Evolutionary conservation across 2,797 vertebrate genomes (phyloP).

Genomic region (Halcyon leucocephala): DNA sequence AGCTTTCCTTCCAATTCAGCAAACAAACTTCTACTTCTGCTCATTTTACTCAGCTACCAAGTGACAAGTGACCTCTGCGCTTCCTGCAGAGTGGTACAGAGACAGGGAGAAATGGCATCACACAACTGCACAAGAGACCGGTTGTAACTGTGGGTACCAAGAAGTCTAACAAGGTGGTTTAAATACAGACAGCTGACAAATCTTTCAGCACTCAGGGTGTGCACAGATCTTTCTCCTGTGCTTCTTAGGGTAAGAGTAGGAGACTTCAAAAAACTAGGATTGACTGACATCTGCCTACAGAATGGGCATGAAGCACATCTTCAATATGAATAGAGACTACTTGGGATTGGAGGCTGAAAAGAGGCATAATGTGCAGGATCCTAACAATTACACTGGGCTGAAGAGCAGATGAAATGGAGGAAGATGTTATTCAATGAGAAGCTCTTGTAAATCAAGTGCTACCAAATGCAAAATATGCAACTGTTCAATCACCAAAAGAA

Average conservation of each 20-base stretch:
- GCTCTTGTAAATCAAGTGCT: background rate
- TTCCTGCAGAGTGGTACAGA: background rate
- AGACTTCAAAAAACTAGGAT: background rate
- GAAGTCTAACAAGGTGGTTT: background rate
- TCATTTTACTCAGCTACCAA: background rate
- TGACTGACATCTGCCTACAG: background rate
- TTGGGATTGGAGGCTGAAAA: background rate
- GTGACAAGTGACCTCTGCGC: background rate
- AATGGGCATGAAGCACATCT: background rate
- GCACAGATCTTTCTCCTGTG: background rate
- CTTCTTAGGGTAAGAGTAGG: background rate
- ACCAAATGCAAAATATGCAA: background rate
- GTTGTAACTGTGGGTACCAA: background rate
- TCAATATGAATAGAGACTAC: background rate
- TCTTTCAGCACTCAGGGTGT: accelerated
- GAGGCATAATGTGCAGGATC: background rate
- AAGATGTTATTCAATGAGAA: background rate
- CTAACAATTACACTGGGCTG: background rate
- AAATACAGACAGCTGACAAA: background rate
- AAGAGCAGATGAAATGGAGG: background rate
- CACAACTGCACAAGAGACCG: background rate
- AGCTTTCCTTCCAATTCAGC: background rate
- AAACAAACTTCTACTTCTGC: background rate
- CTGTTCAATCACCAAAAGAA: background rate
- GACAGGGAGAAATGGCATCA: background rate